These are phyloP conservation scores for Cyclopterus lumpus DNA, from an alignment of 2,797 vertebrate species.

Conservation along the genomic window DNA sequence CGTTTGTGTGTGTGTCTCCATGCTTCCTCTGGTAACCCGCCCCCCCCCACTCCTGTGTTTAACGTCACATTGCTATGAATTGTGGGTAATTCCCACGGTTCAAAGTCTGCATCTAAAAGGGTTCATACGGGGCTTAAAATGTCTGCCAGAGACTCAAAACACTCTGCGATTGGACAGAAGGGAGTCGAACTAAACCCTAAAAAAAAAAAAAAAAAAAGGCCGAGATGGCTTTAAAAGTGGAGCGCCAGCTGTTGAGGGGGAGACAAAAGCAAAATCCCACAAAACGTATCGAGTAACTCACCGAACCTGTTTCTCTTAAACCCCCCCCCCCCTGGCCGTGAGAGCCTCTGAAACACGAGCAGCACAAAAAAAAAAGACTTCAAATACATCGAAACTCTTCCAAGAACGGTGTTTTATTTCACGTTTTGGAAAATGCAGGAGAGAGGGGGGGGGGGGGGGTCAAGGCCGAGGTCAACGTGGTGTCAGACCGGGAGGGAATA, in stretches of 20 bases:
- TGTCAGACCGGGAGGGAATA: slow-evolving; percentile 40
- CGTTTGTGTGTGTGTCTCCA: no score
- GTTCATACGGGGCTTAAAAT: no score
- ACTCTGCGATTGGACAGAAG: no score
- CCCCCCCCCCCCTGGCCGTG: background rate
- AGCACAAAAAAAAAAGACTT: slow-evolving; percentile 38
- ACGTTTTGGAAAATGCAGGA: slow-evolving; percentile 73
- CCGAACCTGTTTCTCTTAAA: slow-evolving; percentile 54
- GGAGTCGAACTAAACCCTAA: no score
- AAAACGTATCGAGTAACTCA: slow-evolving; percentile 58
- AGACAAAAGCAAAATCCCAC: slow-evolving; percentile 59
- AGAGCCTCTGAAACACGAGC: slow-evolving; percentile 52
- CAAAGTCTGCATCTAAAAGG: no score
- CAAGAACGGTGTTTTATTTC: slow-evolving; percentile 81
- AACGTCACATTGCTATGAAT: no score
- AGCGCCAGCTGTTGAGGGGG: slow-evolving; percentile 60
- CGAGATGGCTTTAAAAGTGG: background rate
- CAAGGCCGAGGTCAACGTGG: slow-evolving; percentile 70
- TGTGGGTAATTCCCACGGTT: no score
- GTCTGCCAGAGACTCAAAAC: no score
- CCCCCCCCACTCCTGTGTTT: no score
- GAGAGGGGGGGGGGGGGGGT: slow-evolving; percentile 40
- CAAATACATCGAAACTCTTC: slow-evolving; percentile 51
- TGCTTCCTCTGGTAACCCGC: no score
- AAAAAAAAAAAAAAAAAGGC: no score